Percentiles rank a stretch among this genome's conserved stretches.
phyloP scores from a whole-genome alignment of 2,888 invertebrate genomes.

The Drosophila peninsularis region DNA sequence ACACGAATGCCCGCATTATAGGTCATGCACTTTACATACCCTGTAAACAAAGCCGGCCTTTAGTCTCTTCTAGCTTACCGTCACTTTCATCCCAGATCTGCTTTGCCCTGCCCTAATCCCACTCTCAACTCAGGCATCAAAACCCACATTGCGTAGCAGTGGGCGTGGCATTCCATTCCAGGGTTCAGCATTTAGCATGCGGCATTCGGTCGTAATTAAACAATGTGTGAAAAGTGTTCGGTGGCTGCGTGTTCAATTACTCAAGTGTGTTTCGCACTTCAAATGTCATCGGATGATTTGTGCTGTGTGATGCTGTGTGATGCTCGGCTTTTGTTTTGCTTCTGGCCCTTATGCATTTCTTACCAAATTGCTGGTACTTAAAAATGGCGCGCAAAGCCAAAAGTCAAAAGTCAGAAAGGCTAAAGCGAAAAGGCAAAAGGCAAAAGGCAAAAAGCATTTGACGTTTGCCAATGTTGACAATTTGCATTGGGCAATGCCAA shows the following conservation, averaged over 20 bases:
- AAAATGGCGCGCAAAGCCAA: conserved; percentile 34
- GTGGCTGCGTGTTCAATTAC: neutral
- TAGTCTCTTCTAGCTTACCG: no score
- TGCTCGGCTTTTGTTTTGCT: conserved; percentile 4
- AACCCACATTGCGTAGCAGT: neutral
- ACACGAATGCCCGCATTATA: no score
- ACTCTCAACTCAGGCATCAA: neutral
- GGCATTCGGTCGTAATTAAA: neutral
- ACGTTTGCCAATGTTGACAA: conserved; percentile 64
- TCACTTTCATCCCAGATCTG: no score
- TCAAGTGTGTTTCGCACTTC: neutral
- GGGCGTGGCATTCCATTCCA: neutral
- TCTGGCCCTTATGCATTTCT: conserved; percentile 50
- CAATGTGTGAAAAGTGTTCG: neutral
- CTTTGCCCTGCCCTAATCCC: neutral
- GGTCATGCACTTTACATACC: neutral
- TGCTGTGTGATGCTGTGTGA: conserved; percentile 24
- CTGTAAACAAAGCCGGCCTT: neutral
- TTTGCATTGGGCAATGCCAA: conserved; percentile 65
- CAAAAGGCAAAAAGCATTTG: conserved; percentile 35
- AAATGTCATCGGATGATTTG: conserved; percentile 37
- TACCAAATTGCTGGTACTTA: conserved; percentile 57
- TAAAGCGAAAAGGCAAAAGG: neutral
- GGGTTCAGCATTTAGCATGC: no score
- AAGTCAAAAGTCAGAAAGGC: conserved; percentile 1